Percentiles rank a stretch among this genome's conserved stretches.
These are phyloP conservation scores for Corvus moneduloides DNA, from an alignment of 2,113 vertebrate genomes.

Conservation along the genomic window DNA sequence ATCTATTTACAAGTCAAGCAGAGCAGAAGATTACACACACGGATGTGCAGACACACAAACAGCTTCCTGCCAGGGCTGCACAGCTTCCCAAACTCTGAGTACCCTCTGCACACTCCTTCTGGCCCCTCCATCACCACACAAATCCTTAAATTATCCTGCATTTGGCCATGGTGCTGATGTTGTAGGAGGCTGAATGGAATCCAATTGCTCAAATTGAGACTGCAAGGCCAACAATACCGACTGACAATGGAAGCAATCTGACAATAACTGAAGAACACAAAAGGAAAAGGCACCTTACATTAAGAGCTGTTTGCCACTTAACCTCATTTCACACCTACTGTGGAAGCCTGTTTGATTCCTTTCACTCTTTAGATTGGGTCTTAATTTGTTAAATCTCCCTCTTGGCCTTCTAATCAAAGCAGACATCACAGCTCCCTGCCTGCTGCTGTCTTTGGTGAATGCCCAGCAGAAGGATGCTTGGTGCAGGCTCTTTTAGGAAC, in stretches of 20 bases:
- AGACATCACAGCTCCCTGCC: background rate
- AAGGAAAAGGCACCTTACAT: background rate
- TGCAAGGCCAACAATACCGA: background rate
- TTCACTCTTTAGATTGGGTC: background rate
- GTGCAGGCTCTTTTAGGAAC: background rate
- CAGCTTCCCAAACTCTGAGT: background rate
- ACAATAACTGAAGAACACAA: background rate
- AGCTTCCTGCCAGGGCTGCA: background rate
- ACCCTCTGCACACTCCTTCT: background rate
- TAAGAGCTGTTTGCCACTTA: background rate
- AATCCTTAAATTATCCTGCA: background rate
- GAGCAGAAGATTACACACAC: background rate
- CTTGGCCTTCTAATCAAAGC: background rate
- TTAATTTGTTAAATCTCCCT: conserved; percentile 15
- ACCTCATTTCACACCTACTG: conserved; percentile 25
- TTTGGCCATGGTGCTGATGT: background rate
- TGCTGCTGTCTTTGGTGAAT: background rate
- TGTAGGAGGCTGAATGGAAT: background rate
- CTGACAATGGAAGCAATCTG: background rate
- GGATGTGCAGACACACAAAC: background rate
- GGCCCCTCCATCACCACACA: background rate
- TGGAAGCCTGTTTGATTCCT: background rate
- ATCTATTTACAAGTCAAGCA: background rate
- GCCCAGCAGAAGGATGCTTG: background rate
- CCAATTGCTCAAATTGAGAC: background rate